phyloP scores from a whole-genome alignment of 2,888 invertebrate genomes.

The Ophioninae sp. region DNA sequence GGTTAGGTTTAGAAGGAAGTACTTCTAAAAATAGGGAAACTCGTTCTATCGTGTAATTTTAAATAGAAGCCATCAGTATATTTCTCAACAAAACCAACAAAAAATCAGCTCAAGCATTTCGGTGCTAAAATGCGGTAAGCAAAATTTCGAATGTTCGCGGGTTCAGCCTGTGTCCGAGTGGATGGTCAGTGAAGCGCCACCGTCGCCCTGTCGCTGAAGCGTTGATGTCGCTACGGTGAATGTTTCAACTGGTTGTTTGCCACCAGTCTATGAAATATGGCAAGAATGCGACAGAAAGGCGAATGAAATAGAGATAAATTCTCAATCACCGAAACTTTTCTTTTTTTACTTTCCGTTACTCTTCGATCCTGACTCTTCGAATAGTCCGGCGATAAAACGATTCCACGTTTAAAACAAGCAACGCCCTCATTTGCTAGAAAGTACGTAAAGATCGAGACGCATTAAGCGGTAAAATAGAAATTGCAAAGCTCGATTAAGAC shows the following conservation, averaged over 20 bases:
- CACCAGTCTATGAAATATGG: neutral
- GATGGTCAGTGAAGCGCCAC: constrained; percentile 6
- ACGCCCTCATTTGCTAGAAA: neutral
- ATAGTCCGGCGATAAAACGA: neutral
- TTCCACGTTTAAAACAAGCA: neutral
- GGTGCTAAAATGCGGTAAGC: neutral
- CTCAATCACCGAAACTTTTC: neutral
- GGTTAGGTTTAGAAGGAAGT: no score
- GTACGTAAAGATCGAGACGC: neutral
- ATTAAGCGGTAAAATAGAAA: no score
- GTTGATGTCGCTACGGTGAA: neutral
- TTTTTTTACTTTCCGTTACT: constrained; percentile 1
- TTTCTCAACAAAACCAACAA: neutral
- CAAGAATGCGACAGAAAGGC: constrained; percentile 10
- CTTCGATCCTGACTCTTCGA: neutral
- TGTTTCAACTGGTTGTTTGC: neutral
- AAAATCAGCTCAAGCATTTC: neutral
- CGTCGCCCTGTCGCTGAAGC: constrained; percentile 14
- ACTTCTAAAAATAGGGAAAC: no score
- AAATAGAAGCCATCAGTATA: neutral
- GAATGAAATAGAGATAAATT: neutral
- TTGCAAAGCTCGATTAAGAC: no score
- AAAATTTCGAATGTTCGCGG: constrained; percentile 39
- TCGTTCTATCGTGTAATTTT: neutral
- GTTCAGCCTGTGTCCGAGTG: neutral